Conservation (phyloP, 2,888 invertebrate species). For the Drosophila falleni region DNA sequence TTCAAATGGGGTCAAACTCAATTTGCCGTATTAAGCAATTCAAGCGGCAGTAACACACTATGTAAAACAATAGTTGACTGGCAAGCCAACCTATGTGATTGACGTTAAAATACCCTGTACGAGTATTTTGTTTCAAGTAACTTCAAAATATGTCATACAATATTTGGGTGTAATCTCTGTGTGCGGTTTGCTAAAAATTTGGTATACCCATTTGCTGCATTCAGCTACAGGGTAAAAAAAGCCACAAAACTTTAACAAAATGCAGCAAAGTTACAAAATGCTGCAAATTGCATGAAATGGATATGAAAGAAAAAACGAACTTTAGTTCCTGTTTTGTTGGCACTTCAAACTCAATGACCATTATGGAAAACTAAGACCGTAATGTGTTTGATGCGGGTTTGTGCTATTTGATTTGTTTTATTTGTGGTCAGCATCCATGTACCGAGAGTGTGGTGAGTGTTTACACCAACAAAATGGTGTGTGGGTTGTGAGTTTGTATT, state of each 20-base stretch:
- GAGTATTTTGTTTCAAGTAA: background rate
- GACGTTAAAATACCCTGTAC: conserved; percentile 9
- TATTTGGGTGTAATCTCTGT: background rate
- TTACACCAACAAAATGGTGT: conserved; percentile 3
- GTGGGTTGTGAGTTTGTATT: conserved; percentile 13
- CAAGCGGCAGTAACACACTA: conserved; percentile 35
- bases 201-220: background rate
- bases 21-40: conserved; percentile 47
- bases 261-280: conserved; percentile 36
- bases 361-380: conserved; percentile 52
- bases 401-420: conserved; percentile 23
- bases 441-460: background rate
- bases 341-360: conserved; percentile 58
- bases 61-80: conserved; percentile 12
- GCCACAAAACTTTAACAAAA: conserved; percentile 42
- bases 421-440: background rate
- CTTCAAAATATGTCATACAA: background rate
- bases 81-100: background rate
- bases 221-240: conserved; percentile 2
- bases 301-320: conserved; percentile 17
- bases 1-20: conserved; percentile 33
- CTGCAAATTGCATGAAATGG: conserved; percentile 40
- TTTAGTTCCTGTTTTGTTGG: conserved; percentile 16
- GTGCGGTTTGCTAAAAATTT: background rate
- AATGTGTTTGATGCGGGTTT: conserved; percentile 57